Conservation (phyloP, 2,113 vertebrate genomes). For the Sapajus apella region DNA sequence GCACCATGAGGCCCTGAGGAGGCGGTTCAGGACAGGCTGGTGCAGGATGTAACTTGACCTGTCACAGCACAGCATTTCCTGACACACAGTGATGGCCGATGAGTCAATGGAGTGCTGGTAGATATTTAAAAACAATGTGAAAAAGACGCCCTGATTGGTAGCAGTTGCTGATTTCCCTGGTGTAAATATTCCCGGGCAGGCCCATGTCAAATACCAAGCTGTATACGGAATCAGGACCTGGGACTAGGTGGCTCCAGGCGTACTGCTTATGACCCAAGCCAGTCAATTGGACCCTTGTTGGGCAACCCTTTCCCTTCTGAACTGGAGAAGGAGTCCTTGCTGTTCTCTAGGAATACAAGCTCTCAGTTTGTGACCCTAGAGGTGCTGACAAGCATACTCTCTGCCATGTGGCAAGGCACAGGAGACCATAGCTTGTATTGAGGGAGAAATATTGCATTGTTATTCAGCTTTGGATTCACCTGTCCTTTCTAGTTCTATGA, state of each 20-base stretch:
- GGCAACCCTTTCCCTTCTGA: not conserved
- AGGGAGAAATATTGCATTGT: not conserved
- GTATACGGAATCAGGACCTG: not conserved
- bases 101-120: not conserved
- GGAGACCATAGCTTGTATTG: not conserved
- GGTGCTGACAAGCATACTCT: not conserved
- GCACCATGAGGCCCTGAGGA: not conserved
- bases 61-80: not conserved
- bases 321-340: not conserved
- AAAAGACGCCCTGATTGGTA: not conserved
- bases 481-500: not conserved
- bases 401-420: not conserved
- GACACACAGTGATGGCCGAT: not conserved
- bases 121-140: not conserved
- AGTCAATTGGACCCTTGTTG: not conserved
- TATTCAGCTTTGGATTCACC: not conserved
- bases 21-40: not conserved
- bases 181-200: not conserved
- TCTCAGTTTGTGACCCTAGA: not conserved
- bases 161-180: not conserved
- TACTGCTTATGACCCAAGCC: not conserved
- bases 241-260: not conserved
- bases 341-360: not conserved
- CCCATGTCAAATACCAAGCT: not conserved
- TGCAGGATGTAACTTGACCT: not conserved